Evolutionary conservation across 2,888 invertebrate genomes (phyloP).

Genomic region (Amblyjoppa fuscipennis): DNA sequence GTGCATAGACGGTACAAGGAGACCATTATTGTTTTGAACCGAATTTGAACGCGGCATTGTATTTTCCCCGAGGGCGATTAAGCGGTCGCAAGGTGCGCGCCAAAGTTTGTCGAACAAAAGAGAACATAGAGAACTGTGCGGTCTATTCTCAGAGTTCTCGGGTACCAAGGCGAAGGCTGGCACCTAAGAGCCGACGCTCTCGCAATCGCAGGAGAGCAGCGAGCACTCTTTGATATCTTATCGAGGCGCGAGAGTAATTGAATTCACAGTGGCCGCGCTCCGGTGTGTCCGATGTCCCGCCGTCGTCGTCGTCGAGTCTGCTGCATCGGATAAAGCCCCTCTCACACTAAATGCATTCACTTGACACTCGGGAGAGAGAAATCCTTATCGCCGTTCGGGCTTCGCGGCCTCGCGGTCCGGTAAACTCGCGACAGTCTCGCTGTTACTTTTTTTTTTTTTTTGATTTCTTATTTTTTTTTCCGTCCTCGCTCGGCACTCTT

Average conservation of each 20-base stretch:
- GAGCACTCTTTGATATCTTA: constrained; percentile 56
- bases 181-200: constrained; percentile 12
- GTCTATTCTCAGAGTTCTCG: not conserved
- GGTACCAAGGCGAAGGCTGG: constrained; percentile 17
- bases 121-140: constrained; percentile 12
- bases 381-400: constrained; percentile 12
- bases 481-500: not conserved
- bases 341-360: constrained; percentile 19
- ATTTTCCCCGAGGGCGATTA: not conserved
- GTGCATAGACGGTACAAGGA: not conserved
- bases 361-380: not conserved
- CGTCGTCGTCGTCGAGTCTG: not conserved
- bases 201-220: constrained; percentile 26
- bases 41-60: constrained; percentile 1
- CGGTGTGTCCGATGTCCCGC: constrained; percentile 30
- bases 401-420: constrained; percentile 3
- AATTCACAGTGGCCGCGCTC: constrained; percentile 51
- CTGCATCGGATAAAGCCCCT: constrained; percentile 9
- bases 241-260: constrained; percentile 56
- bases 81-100: constrained; percentile 3
- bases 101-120: constrained; percentile 6
- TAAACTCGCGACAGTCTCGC: constrained; percentile 1
- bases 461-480: no score
- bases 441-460: not conserved
- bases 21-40: not conserved